Conservation (phyloP, 2,113 vertebrate genomes). For the Myotis davidii region DNA sequence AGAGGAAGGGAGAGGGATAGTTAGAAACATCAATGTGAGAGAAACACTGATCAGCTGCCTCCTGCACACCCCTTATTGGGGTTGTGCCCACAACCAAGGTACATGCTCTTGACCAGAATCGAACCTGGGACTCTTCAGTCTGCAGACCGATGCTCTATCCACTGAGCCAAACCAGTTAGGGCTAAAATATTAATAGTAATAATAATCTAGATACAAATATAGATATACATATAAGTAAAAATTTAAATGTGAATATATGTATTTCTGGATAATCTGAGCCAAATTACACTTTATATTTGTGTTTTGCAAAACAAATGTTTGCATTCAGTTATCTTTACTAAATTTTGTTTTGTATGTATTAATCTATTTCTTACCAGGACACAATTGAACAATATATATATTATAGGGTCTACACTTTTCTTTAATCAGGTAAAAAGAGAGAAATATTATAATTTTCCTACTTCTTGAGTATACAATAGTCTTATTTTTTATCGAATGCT, state of each 20-base stretch:
- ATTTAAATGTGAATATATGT: background rate
- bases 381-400: background rate
- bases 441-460: background rate
- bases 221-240: background rate
- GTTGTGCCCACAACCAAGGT: too few species aligned
- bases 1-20: too few species aligned
- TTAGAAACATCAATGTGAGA: too few species aligned
- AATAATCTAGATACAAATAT: background rate
- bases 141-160: too few species aligned
- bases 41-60: too few species aligned
- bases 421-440: background rate
- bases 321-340: background rate
- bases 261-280: background rate
- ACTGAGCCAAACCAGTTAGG: too few species aligned
- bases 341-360: background rate
- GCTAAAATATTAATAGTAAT: background rate
- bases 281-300: background rate
- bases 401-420: background rate
- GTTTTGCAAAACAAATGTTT: background rate
- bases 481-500: background rate
- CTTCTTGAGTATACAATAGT: background rate
- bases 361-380: background rate
- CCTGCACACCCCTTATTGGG: too few species aligned
- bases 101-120: too few species aligned
- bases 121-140: too few species aligned